phyloP scores from a whole-genome alignment of 2,888 invertebrate genomes.

The Dynastes tityus region DNA sequence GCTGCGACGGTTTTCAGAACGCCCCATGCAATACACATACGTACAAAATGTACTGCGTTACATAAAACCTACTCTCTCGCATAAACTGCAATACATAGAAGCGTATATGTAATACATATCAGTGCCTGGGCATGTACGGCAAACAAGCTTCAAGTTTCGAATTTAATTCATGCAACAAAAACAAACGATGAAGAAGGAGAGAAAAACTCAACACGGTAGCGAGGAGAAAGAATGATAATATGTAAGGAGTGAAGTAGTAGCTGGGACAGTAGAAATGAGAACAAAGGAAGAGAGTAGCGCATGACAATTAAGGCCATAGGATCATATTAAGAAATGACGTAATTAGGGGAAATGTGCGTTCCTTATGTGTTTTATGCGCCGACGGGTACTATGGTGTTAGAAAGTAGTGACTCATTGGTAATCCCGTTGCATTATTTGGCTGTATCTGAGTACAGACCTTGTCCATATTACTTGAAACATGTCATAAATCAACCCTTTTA shows the following conservation, averaged over 20 bases:
- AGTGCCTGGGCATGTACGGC: neutral
- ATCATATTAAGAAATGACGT: slow-evolving; percentile 52
- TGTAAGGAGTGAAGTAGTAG: slow-evolving; percentile 1
- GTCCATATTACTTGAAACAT: no score
- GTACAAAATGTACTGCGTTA: neutral
- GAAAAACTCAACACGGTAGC: neutral
- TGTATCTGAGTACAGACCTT: neutral
- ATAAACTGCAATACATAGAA: neutral
- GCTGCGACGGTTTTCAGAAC: slow-evolving; percentile 33
- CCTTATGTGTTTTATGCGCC: slow-evolving; percentile 47
- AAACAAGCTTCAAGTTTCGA: slow-evolving; percentile 39
- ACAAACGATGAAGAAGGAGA: neutral
- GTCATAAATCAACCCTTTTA: no score
- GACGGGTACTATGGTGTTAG: slow-evolving; percentile 3
- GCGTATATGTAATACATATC: neutral
- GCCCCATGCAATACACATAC: slow-evolving; percentile 4
- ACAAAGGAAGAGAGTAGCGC: slow-evolving; percentile 41
- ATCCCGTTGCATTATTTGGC: neutral
- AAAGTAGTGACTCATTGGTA: slow-evolving; percentile 16
- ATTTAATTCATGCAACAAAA: slow-evolving; percentile 44
- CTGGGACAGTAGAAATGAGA: slow-evolving; percentile 24
- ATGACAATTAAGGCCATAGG: slow-evolving; percentile 49
- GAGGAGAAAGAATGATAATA: slow-evolving; percentile 32
- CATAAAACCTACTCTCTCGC: slow-evolving; percentile 38
- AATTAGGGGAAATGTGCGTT: slow-evolving; percentile 51